These are phyloP conservation scores for Sebastes fasciatus DNA, from an alignment of 2,113 vertebrate genomes.

Conservation along the genomic window DNA sequence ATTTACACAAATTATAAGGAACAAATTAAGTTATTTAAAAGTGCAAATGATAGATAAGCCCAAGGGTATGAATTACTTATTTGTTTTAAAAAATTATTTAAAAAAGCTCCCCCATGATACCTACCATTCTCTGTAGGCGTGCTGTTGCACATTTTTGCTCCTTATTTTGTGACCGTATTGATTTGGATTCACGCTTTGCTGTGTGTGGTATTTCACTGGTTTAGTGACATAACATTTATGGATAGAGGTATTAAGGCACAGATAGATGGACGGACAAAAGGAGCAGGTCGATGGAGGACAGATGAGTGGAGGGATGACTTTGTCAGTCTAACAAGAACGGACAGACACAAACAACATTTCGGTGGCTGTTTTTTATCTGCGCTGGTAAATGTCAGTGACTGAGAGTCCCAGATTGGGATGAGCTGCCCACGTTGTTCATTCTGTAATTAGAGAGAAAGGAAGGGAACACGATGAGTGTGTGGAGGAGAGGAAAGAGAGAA, in stretches of 20 bases:
- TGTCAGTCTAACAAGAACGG: constrained; percentile 12
- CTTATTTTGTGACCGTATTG: not conserved
- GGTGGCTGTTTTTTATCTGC: constrained; percentile 4
- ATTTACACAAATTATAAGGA: not conserved
- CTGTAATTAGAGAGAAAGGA: constrained; percentile 37
- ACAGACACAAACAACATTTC: constrained; percentile 21
- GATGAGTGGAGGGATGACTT: not conserved
- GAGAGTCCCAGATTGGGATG: constrained; percentile 34
- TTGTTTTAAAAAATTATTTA: no score
- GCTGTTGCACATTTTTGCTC: not conserved
- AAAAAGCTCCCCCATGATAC: not conserved
- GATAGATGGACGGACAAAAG: not conserved
- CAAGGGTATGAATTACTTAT: not conserved
- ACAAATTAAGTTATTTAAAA: not conserved
- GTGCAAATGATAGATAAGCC: not conserved
- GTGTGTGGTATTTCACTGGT: not conserved
- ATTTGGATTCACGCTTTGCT: not conserved
- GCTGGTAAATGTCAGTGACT: constrained; percentile 40
- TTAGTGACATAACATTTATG: not conserved
- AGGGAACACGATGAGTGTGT: constrained; percentile 14
- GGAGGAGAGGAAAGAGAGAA: constrained; percentile 25
- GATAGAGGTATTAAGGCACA: not conserved
- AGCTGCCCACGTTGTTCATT: constrained; percentile 43
- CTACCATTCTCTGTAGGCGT: not conserved
- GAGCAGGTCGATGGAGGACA: not conserved